These are phyloP conservation scores for Cherax quadricarinatus DNA, from an alignment of 1,140 invertebrate species.

Conservation along the genomic window DNA sequence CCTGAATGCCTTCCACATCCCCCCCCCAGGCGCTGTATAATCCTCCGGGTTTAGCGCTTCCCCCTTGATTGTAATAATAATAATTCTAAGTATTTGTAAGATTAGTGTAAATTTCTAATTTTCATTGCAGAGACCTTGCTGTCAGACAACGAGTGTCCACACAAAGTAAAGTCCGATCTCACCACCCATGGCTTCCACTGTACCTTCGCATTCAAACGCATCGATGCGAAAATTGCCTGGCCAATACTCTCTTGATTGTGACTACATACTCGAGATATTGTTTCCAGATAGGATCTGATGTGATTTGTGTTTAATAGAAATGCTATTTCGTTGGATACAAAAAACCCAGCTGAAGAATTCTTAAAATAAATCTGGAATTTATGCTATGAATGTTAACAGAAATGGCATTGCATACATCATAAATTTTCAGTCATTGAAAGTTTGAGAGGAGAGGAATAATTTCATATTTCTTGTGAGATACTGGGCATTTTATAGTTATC, in stretches of 20 bases:
- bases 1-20: no score
- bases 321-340: not conserved
- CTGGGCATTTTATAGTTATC: no score
- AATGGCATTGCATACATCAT: no score
- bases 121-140: conserved; percentile 87
- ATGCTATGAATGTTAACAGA: no score
- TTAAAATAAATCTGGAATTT: no score
- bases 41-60: no score
- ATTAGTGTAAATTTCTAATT: not conserved
- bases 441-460: no score
- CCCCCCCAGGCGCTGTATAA: no score
- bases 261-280: not conserved
- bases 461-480: no score
- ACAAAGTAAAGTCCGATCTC: conserved; percentile 85
- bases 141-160: conserved; percentile 92
- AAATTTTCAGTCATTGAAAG: no score
- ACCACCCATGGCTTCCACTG: conserved; percentile 86
- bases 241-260: conserved; percentile 78
- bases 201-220: conserved; percentile 95
- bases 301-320: not conserved
- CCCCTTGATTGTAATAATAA: no score
- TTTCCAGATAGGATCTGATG: not conserved
- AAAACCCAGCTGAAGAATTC: no score
- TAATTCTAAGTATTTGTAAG: not conserved
- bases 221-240: conserved; percentile 98